A percentile compares a stretch with the other conserved stretches of the same genome.
Conservation (phyloP, 2,888 invertebrate species). For the Meiosimyza decipiens region DNA sequence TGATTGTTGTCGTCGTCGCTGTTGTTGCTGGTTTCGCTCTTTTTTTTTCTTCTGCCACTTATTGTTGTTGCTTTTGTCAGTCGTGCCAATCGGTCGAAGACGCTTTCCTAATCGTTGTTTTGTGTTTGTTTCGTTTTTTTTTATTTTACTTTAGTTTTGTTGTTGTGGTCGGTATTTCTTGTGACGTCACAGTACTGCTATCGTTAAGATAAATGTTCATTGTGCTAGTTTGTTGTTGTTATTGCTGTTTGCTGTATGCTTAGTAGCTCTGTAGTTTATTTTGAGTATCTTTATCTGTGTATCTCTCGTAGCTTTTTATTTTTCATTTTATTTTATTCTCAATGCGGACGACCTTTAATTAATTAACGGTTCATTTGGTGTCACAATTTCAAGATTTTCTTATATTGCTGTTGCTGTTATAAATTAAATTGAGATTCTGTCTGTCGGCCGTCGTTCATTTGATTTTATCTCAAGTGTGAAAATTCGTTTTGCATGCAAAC, state of each 20-base stretch:
- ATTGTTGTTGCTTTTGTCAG: not conserved
- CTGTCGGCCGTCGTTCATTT: no score
- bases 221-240: not conserved
- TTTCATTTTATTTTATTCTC: no score
- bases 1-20: not conserved
- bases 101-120: not conserved
- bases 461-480: constrained; percentile 1
- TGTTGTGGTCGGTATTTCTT: constrained; percentile 15
- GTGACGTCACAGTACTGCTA: constrained; percentile 5
- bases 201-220: not conserved
- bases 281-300: not conserved
- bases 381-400: not conserved
- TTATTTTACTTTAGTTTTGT: not conserved
- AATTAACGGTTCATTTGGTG: constrained; percentile 25
- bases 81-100: not conserved
- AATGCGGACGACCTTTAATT: constrained; percentile 19
- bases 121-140: not conserved
- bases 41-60: not conserved
- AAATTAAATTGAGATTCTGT: no score
- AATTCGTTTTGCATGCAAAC: constrained; percentile 4
- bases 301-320: not conserved
- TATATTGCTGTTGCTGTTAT: not conserved
- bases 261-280: not conserved
- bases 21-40: not conserved
- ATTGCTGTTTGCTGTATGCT: not conserved